phyloP scores from a whole-genome alignment of 2,113 vertebrate genomes.

The Meriones unguiculatus region DNA sequence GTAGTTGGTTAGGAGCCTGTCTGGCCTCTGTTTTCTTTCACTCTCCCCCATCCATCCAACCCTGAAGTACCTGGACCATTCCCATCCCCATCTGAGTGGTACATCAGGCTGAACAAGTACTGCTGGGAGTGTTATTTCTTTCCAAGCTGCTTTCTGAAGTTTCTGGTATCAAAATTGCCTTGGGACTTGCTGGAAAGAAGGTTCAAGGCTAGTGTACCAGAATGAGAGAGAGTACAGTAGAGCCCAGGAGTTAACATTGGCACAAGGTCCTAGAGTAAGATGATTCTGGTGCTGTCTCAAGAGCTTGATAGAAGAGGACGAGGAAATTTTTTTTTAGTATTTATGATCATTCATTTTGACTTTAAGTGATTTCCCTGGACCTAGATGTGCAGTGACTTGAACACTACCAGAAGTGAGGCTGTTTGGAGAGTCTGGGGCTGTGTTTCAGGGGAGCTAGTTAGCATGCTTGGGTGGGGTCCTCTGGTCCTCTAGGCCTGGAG shows the following conservation, averaged over 20 bases:
- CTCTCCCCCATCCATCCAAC: not conserved
- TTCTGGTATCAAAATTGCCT: not conserved
- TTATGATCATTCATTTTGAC: slow-evolving; percentile 10
- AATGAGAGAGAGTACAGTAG: not conserved
- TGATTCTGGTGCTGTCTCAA: not conserved
- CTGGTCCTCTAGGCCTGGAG: not conserved
- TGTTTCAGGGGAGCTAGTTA: not conserved
- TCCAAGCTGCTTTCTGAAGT: not conserved
- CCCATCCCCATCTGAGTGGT: not conserved
- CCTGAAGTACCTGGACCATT: not conserved
- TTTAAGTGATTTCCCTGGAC: slow-evolving; percentile 3
- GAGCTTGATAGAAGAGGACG: not conserved
- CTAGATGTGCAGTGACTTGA: slow-evolving; percentile 15
- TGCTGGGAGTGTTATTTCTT: not conserved
- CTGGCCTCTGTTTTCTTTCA: slow-evolving; percentile 1
- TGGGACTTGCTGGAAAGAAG: slow-evolving; percentile 35
- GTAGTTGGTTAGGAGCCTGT: slow-evolving; percentile 40
- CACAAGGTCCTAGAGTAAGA: not conserved
- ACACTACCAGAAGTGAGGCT: not conserved
- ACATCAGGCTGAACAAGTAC: not conserved
- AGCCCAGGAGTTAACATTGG: slow-evolving; percentile 9
- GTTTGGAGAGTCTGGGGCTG: not conserved
- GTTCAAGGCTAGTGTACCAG: not conserved
- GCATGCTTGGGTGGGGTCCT: not conserved
- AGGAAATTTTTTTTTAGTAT: slow-evolving; percentile 10